Percentiles rank a stretch among this genome's conserved stretches.
Conservation (phyloP, 2,113 vertebrate genomes). For the Seriola dumerili region DNA sequence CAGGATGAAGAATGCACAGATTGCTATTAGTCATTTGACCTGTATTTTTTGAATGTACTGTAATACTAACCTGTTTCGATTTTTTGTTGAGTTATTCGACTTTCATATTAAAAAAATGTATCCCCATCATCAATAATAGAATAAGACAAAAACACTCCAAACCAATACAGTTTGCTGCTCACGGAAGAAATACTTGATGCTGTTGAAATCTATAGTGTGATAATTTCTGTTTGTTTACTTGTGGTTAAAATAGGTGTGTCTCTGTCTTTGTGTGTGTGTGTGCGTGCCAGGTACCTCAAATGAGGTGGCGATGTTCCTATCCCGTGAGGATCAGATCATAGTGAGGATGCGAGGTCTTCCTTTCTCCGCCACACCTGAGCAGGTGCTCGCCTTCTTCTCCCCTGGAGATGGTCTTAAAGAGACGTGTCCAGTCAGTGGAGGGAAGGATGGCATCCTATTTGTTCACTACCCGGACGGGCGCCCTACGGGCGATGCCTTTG, state of each 20-base stretch:
- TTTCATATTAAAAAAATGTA: not conserved
- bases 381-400: conserved; percentile 91
- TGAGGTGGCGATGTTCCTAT: conserved; percentile 95
- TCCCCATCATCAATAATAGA: no score
- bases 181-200: not conserved
- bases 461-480: conserved; percentile 96
- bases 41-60: not conserved
- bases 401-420: conserved; percentile 69
- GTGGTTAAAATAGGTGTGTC: conserved; percentile 2
- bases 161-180: not conserved
- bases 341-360: conserved; percentile 95
- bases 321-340: conserved; percentile 95
- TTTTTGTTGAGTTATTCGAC: not conserved
- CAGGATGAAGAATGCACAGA: not conserved
- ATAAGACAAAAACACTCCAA: not conserved
- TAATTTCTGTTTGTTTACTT: not conserved
- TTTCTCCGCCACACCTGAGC: conserved; percentile 92
- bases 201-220: not conserved
- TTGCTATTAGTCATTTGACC: not conserved
- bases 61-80: not conserved
- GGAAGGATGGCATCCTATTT: conserved; percentile 90
- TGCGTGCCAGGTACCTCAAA: conserved; percentile 92
- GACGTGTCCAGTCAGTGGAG: conserved; percentile 90
- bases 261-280: conserved; percentile 14
- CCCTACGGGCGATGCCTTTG: conserved; percentile 97